phyloP scores from a whole-genome alignment of 2,113 vertebrate species.

The Cebus imitator region DNA sequence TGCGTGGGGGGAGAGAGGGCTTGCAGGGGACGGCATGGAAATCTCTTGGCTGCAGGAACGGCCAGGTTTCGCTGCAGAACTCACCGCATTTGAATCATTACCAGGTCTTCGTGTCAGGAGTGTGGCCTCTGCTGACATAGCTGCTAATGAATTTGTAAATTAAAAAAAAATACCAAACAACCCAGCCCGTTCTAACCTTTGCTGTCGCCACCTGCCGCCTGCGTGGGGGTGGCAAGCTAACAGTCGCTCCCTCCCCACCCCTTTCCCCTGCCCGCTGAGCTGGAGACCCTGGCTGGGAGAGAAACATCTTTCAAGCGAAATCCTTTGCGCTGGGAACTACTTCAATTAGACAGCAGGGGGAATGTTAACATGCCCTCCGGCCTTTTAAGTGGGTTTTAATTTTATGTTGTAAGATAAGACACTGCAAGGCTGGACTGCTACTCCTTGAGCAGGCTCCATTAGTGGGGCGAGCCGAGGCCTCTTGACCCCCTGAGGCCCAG shows the following conservation, averaged over 20 bases:
- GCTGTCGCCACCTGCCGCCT: slow-evolving; percentile 66
- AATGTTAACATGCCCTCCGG: slow-evolving; percentile 82
- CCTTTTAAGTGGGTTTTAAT: slow-evolving; percentile 83
- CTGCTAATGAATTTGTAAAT: slow-evolving; percentile 79
- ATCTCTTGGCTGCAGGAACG: not conserved
- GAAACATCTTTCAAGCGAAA: slow-evolving; percentile 78
- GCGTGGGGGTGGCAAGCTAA: not conserved
- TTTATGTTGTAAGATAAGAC: slow-evolving; percentile 83
- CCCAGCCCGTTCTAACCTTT: slow-evolving; percentile 50
- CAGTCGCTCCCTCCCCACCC: not conserved
- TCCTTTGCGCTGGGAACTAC: slow-evolving; percentile 77
- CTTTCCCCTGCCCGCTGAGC: not conserved
- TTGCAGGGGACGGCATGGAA: not conserved
- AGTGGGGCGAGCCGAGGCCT: slow-evolving; percentile 68
- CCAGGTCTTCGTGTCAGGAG: slow-evolving; percentile 7
- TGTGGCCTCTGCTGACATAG: slow-evolving; percentile 62
- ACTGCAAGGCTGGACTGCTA: slow-evolving; percentile 55
- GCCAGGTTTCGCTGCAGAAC: slow-evolving; percentile 29
- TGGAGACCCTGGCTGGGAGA: slow-evolving; percentile 8
- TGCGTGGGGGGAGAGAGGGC: slow-evolving; percentile 57
- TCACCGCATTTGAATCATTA: slow-evolving; percentile 37
- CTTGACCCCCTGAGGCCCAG: slow-evolving; percentile 74
- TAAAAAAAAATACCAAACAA: slow-evolving; percentile 49
- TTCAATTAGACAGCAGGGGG: slow-evolving; percentile 81
- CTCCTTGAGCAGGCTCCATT: slow-evolving; percentile 76